phyloP scores from a whole-genome alignment of 2,797 vertebrate species.

The Eulemur coronatus region DNA sequence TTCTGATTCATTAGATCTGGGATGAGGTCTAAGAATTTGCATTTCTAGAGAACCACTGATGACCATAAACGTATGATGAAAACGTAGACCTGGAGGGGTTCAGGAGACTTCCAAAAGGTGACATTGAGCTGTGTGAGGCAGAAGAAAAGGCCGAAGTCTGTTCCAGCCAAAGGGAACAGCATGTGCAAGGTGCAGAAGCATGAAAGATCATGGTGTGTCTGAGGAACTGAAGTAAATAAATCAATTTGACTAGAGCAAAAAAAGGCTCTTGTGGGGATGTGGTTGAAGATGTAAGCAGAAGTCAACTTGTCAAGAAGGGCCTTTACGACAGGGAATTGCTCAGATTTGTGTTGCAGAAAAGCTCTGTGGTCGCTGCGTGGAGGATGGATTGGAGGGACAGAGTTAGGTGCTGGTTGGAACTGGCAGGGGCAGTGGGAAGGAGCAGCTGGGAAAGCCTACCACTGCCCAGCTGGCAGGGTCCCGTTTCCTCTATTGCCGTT shows the following conservation, averaged over 20 bases:
- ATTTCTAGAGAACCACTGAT: slow-evolving; percentile 19
- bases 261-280: background rate
- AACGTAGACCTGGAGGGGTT: background rate
- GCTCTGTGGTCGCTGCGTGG: background rate
- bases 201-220: background rate
- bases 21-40: background rate
- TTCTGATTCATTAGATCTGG: background rate
- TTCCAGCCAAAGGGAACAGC: background rate
- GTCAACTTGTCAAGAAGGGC: background rate
- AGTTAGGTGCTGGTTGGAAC: background rate
- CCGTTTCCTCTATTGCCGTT: background rate
- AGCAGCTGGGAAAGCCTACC: background rate
- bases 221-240: background rate
- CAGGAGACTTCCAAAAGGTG: background rate
- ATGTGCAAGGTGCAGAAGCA: background rate
- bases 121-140: background rate
- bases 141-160: background rate
- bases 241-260: background rate
- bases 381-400: background rate
- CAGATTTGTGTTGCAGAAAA: background rate
- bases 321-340: background rate
- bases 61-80: background rate
- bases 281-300: background rate
- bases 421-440: background rate
- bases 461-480: background rate